A percentile compares a stretch with the other conserved stretches of the same genome.
Conservation (phyloP, 2,797 vertebrate species). For the Poliocrania exsul region DNA sequence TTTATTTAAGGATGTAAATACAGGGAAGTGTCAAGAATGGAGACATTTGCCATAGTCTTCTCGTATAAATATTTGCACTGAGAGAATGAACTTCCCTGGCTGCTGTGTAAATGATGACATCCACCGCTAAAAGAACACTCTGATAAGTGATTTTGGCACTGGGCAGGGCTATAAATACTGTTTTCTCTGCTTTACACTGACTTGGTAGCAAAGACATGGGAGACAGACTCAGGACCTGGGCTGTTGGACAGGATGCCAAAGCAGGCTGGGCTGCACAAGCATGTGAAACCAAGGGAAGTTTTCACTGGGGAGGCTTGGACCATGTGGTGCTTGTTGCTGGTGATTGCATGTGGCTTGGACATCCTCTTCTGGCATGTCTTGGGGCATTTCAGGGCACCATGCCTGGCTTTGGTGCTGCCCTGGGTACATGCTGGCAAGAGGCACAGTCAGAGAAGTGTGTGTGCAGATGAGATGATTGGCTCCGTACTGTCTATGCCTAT, state of each 20-base stretch:
- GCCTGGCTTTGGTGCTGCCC: neutral
- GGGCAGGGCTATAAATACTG: rapidly evolving
- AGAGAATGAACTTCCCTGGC: conserved; percentile 11
- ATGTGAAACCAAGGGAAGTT: neutral
- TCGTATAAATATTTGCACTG: conserved; percentile 37
- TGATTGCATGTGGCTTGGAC: neutral
- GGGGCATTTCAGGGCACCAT: neutral
- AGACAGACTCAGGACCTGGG: neutral
- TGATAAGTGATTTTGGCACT: neutral
- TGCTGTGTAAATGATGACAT: conserved; percentile 46
- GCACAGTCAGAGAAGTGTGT: rapidly evolving
- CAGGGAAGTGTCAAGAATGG: neutral
- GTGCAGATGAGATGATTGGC: rapidly evolving
- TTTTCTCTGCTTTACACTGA: neutral
- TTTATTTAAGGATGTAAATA: conserved; percentile 54
- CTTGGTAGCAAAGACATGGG: neutral
- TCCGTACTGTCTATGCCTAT: neutral
- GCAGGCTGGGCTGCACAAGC: neutral
- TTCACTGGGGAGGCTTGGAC: neutral
- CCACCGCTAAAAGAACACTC: neutral
- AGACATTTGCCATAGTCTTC: conserved; percentile 15
- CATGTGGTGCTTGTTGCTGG: neutral
- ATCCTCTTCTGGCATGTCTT: neutral
- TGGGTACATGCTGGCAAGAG: neutral
- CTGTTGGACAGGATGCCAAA: neutral